These are phyloP conservation scores for Cossypha dichroa DNA, from an alignment of 2,797 vertebrate species.

Conservation along the genomic window DNA sequence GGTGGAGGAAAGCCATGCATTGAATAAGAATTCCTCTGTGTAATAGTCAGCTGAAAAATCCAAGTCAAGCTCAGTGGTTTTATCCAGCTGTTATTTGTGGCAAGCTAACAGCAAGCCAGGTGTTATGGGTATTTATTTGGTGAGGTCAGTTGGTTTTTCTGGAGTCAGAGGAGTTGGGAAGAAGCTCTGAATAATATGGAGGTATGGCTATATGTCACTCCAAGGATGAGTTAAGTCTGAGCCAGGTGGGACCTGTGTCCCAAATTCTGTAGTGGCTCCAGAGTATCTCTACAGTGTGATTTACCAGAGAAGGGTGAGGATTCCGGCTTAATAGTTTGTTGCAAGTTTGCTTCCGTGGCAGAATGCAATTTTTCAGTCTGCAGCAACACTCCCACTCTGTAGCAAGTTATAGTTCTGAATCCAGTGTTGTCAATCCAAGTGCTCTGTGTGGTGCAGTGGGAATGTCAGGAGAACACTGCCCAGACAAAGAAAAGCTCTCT, in stretches of 20 bases:
- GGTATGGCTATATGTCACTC: background rate
- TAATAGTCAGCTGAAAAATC: background rate
- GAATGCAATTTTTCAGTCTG: background rate
- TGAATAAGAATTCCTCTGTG: background rate
- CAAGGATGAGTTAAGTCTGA: background rate
- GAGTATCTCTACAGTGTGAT: background rate
- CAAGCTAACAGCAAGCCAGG: background rate
- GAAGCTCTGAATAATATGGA: background rate
- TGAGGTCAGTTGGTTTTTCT: background rate
- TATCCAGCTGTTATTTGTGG: background rate
- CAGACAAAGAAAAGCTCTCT: background rate
- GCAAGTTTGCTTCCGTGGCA: background rate
- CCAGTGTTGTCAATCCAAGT: background rate
- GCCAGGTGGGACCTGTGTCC: background rate
- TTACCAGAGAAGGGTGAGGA: background rate
- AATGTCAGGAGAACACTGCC: background rate
- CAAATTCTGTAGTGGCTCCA: background rate
- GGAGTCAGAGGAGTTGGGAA: background rate
- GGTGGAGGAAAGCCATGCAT: background rate
- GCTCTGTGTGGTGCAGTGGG: background rate
- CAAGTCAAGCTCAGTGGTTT: background rate
- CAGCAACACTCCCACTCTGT: background rate
- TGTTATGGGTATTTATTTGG: background rate
- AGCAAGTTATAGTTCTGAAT: background rate
- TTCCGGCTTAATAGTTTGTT: background rate